phyloP scores from a whole-genome alignment of 2,888 invertebrate species.

The Nemoura dubitans region DNA sequence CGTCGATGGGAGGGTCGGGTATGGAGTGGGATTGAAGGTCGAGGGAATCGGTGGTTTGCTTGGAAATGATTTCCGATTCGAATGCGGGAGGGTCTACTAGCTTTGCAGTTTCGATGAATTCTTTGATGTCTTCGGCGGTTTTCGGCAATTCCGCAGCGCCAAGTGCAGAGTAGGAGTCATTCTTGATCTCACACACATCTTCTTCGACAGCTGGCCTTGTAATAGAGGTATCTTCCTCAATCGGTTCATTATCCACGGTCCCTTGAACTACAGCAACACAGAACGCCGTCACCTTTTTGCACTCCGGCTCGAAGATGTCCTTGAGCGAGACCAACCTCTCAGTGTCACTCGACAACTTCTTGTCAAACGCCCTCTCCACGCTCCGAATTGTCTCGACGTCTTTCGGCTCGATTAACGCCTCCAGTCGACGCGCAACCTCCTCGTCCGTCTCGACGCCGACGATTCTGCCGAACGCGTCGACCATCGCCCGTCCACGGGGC shows the following conservation, averaged over 20 bases:
- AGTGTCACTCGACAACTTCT: not conserved
- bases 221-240: too few relatives aligned
- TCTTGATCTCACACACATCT: too few relatives aligned
- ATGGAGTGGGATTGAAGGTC: too few relatives aligned
- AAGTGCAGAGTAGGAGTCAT: too few relatives aligned
- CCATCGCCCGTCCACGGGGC: not conserved
- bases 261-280: not conserved
- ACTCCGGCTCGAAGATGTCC: constrained; percentile 29
- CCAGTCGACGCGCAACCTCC: not conserved
- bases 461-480: not conserved
- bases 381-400: not conserved
- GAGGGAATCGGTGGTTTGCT: too few relatives aligned
- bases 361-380: constrained; percentile 3
- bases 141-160: too few relatives aligned
- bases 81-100: too few relatives aligned
- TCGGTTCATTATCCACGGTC: not conserved
- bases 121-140: too few relatives aligned
- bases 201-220: too few relatives aligned
- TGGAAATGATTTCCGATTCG: not conserved
- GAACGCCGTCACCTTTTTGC: not conserved
- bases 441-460: not conserved
- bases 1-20: not conserved
- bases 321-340: not conserved
- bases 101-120: too few relatives aligned
- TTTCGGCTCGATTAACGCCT: not conserved